Evolutionary conservation across 2,113 vertebrate species (phyloP), one percentile per base, ranked within the genome.

Genomic region (Toxotes chatareus): DNA sequence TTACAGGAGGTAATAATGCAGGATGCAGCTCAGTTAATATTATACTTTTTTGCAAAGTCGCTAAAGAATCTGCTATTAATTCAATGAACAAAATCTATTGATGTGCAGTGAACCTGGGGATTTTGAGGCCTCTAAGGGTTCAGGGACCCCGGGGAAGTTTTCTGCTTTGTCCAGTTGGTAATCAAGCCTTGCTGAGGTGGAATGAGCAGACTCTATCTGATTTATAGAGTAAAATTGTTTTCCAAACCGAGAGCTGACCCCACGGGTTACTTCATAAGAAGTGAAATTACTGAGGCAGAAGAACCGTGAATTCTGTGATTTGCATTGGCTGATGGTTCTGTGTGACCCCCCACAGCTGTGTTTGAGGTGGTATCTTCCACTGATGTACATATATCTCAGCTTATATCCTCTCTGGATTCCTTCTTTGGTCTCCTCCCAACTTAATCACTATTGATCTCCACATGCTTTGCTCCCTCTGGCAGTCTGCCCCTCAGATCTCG

Each of bases 361-460:
- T 69, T 73, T 59, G 42, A 57, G 60, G 81, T 85, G 73, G 70
- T 77, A 42, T 86, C 79, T 60, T 49, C 61, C 69, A 9, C 47
- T 68, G 49, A 88, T 69, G 55, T 68, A 62, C 10, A 27, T 51
- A 62, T 13, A 27, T 51, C 32, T 49, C 38, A 55, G 31, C 10
- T 72, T 78, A 63, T 68, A 80, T 59, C 67, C 67, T 76, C 64
- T n/a, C 67, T 40, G 72, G 56, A 69, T 61, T 78, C 66, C 38
- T 63, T 65, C 69, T 60, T 13, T 64, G 21, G 53, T 69, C 47
- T 59, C 73, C 73, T 63, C 0, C 14, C 65, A 59, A 16, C 57
- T 61, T 87, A 87, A 91, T 91, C 88, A 81, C 53, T 69, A 87
- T 87, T 74, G 82, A 91, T 89, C 61, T 47, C 36, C 13, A 44